Evolutionary conservation across 2,797 vertebrate genomes (phyloP), one percentile per base, ranked within the genome.

Genomic region (Crossoptilon crossoptilon): DNA sequence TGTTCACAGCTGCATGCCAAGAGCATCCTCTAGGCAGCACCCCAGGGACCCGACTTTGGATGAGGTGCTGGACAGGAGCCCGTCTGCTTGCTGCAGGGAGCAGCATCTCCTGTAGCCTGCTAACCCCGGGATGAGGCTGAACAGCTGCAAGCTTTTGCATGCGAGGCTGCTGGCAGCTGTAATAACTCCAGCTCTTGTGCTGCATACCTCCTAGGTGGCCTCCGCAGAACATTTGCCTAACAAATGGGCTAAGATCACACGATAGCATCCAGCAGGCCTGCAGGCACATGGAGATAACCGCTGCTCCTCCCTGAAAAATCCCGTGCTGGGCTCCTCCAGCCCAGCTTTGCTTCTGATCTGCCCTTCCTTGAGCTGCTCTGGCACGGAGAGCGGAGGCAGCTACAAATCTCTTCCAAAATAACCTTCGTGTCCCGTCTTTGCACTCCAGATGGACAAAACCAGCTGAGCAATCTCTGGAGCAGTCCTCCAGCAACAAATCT

Each of bases 211-310:
- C 95, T 86, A 92, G 95, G 91, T 95, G 94, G 93, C 95, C 92
- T 84, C 60, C 73, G 1, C 76, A 73, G 85, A 94, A 90, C 92
- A 91, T 95, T 95, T 96, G 94, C 94, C 73, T 96, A 90, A 94
- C 94, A 96, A 96, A 95, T 93, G 96, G 92, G 83, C 93, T 91
- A 31, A 93, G 95, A 96, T 95, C 92, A 44, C 87, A 89, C 17
- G 88, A 92, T 95, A 93, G 88, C 13, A 1, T 2, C 69, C 81
- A 16, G 90, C 90, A 74, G 79, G 58, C 90, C 93, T 39, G 92
- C 77, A 68, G 95, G 92, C 88, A 4, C 75, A 80, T 73, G 43
- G 26, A 63, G 91, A 93, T 82, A 94, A 95, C 87, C 51, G 2
- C 85, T 81, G 87, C 84, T 51, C 69, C 92, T 94, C 85, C 92